These are phyloP conservation scores for Gymnothorax reevesii DNA, from an alignment of 2,797 vertebrate species.

Conservation along the genomic window DNA sequence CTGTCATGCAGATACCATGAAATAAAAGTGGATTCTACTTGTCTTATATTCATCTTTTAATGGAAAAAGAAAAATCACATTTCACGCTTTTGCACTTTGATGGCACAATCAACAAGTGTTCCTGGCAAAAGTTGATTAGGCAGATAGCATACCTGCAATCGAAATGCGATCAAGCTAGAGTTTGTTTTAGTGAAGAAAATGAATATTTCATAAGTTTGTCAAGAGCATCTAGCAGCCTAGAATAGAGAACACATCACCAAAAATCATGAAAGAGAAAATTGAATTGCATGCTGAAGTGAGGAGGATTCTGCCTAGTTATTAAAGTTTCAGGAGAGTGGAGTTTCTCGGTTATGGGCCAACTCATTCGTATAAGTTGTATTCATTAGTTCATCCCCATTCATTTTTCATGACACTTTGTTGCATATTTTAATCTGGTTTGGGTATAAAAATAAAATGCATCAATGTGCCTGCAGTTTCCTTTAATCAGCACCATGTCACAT, in stretches of 20 bases:
- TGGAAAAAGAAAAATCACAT: no score
- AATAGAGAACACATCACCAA: not conserved
- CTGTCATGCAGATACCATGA: no score
- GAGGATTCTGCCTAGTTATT: not conserved
- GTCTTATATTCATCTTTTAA: no score
- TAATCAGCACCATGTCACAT: no score
- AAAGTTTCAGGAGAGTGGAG: not conserved
- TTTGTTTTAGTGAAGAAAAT: not conserved
- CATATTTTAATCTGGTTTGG: not conserved
- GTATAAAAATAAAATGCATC: not conserved
- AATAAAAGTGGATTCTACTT: no score
- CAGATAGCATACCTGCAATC: no score
- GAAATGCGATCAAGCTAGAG: no score
- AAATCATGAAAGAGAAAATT: constrained; percentile 6
- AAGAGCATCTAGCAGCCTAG: not conserved
- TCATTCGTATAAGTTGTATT: not conserved
- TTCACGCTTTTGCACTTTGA: no score
- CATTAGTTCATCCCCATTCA: not conserved
- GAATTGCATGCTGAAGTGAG: not conserved
- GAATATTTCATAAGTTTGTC: not conserved
- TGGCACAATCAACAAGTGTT: no score
- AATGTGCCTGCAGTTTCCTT: not conserved
- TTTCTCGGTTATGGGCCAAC: not conserved
- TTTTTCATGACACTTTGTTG: not conserved
- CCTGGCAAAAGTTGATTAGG: no score